Base-by-base conservation (phyloP, 1,140 invertebrate species). In the Drosophila kohkoa region DNA sequence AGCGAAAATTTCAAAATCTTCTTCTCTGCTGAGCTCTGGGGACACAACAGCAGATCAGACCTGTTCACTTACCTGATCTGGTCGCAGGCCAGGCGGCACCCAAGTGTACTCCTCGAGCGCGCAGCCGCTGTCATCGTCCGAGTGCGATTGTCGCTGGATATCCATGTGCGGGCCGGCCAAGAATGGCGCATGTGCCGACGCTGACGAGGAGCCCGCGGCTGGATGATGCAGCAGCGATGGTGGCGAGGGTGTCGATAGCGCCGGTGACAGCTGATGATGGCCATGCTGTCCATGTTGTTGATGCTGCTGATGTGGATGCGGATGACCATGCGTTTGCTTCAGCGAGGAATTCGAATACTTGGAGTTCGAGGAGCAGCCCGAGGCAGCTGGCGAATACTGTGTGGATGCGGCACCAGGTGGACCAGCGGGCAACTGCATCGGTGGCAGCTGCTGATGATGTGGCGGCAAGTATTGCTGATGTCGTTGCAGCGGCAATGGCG, bases 81-180 rank as follows among this genome's bases (percentile, higher is more conserved):
- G 98, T 93, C 98, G 95, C 3, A 99, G 94, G 68, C 98, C 98
- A 3, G 97, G 97, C 43, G 99, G 99, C 51, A 99, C 97, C 98
- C 98, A 99, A 0, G 98, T 98, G 93, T 99, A 99, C 92, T 99
- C 99, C 91, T 99, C 98, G 51, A 99, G 94, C 4, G 98, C 98
- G 92, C 98, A 99, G 6, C 98, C 98, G 51, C 97, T 98, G 93
- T 99, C 98, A 91, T 99, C 98, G 93, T 99, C 98, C 51, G 97
- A 98, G 85, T 98, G 98, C 2, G 97, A 98, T 90, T 98, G 97
- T 43, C 97, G 93, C 86, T 98, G 97, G 74, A 96, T 96, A 91
- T 97, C 95, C 46, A 93, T 94, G 65, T 94, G 91, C 16, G 94
- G 85, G 3, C 92, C 94, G 35, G 94, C 90, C 15, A 94, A 92